A percentile compares a stretch with the other conserved stretches of the same genome.
Evolutionary conservation across 1,140 invertebrate genomes (phyloP).

Genomic region (Trichomalopsis sarcophagae): DNA sequence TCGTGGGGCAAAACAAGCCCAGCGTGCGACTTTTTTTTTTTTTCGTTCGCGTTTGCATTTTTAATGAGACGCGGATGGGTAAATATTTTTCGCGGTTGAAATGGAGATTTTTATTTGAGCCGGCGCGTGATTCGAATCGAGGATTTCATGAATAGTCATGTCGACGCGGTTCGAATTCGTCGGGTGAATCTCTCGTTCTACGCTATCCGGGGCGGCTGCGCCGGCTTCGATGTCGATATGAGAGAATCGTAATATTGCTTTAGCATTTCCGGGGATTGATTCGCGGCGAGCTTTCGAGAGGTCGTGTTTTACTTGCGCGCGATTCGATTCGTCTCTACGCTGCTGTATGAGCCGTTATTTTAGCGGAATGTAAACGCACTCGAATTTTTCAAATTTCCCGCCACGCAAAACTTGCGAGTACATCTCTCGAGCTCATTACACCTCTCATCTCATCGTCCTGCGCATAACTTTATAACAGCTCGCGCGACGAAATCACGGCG

Average conservation of each 20-base stretch:
- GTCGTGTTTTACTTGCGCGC: not conserved
- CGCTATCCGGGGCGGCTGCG: too few species aligned
- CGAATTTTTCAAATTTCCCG: too few species aligned
- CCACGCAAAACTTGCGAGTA: too few species aligned
- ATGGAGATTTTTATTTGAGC: not conserved
- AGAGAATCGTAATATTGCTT: not conserved
- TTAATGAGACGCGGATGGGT: not conserved
- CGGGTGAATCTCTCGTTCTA: not conserved
- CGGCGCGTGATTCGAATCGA: not conserved
- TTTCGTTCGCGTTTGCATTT: not conserved
- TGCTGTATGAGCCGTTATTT: too few species aligned
- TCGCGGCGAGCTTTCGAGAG: not conserved
- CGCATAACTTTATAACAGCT: not conserved
- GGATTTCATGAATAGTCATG: not conserved
- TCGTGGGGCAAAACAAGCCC: not conserved
- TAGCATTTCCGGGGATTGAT: not conserved
- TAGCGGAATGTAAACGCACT: too few species aligned
- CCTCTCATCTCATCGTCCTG: too few species aligned
- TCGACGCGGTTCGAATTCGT: not conserved
- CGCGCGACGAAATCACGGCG: not conserved
- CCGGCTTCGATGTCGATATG: not conserved
- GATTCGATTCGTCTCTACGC: not conserved
- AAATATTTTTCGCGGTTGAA: not conserved
- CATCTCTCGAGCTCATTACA: too few species aligned
- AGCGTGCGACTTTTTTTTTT: too few species aligned